phyloP scores from a whole-genome alignment of 2,113 vertebrate genomes.

The Cephalophus harveyi region DNA sequence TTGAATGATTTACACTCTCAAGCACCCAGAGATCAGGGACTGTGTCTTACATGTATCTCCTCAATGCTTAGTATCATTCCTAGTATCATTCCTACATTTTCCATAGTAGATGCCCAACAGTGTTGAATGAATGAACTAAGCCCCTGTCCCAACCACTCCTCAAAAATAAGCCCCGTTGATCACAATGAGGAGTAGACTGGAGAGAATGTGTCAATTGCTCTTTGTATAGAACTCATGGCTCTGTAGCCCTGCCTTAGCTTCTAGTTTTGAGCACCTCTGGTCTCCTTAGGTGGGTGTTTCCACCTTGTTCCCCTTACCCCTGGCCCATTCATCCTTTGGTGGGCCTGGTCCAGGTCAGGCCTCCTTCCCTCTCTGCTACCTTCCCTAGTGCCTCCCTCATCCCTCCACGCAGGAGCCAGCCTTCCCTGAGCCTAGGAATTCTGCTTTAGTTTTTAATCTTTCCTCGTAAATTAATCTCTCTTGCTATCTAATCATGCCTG shows the following conservation, averaged over 20 bases:
- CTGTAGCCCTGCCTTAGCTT: neutral
- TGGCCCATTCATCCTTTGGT: neutral
- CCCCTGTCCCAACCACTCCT: neutral
- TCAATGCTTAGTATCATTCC: neutral
- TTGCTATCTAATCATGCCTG: constrained; percentile 43
- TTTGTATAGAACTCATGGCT: too few species aligned
- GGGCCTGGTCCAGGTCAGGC: neutral
- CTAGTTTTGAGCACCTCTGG: neutral
- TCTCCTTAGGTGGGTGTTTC: neutral
- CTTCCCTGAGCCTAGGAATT: neutral
- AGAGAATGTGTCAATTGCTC: neutral
- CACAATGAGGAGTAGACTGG: neutral
- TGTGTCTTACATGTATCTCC: neutral
- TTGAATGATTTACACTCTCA: neutral
- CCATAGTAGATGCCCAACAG: neutral
- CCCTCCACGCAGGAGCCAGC: neutral
- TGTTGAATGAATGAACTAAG: neutral
- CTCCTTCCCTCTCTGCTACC: too few species aligned
- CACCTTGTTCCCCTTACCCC: fast-evolving
- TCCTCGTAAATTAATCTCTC: constrained; percentile 68
- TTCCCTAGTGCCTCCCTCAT: neutral
- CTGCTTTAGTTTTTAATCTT: constrained; percentile 64
- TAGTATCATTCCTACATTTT: neutral
- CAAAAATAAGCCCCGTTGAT: neutral
- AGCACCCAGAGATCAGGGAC: neutral